Evolutionary conservation across 1,140 invertebrate species (phyloP).

Genomic region (Lethrus apterus): DNA sequence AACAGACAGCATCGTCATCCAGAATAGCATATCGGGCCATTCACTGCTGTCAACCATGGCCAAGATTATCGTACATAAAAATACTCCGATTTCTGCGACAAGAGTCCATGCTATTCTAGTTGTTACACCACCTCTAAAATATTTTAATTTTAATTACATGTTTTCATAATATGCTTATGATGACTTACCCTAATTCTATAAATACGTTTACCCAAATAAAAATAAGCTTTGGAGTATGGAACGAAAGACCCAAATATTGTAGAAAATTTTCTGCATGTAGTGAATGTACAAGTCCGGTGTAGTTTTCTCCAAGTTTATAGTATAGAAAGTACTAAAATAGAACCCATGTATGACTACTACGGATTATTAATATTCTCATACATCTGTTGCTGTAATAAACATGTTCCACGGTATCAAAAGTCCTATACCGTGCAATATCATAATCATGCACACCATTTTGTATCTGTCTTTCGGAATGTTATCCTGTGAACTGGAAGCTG

Average conservation of each 20-base stretch:
- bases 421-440: slow-evolving; percentile 92
- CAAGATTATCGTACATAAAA: slow-evolving; percentile 81
- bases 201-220: slow-evolving; percentile 96
- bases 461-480: slow-evolving; percentile 64
- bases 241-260: slow-evolving; percentile 72
- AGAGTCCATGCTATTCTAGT: slow-evolving; percentile 84
- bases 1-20: slow-evolving; percentile 77
- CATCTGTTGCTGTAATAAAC: slow-evolving; percentile 90
- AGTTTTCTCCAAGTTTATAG: slow-evolving; percentile 71
- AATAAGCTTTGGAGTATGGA: slow-evolving; percentile 88
- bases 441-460: slow-evolving; percentile 80
- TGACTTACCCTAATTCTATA: slow-evolving; percentile 72
- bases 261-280: slow-evolving; percentile 73
- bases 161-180: slow-evolving; percentile 17
- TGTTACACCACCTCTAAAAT: slow-evolving; percentile 66
- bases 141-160: too few relatives aligned
- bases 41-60: slow-evolving; percentile 80
- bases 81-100: slow-evolving; percentile 75
- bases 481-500: too few relatives aligned
- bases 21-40: slow-evolving; percentile 82
- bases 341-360: background rate
- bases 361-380: slow-evolving; percentile 48
- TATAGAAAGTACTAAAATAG: slow-evolving; percentile 79
- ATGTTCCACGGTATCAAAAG: slow-evolving; percentile 98
- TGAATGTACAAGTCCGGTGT: slow-evolving; percentile 48